Conservation (phyloP, 2,888 invertebrate genomes). For the Leucoma salicis region DNA sequence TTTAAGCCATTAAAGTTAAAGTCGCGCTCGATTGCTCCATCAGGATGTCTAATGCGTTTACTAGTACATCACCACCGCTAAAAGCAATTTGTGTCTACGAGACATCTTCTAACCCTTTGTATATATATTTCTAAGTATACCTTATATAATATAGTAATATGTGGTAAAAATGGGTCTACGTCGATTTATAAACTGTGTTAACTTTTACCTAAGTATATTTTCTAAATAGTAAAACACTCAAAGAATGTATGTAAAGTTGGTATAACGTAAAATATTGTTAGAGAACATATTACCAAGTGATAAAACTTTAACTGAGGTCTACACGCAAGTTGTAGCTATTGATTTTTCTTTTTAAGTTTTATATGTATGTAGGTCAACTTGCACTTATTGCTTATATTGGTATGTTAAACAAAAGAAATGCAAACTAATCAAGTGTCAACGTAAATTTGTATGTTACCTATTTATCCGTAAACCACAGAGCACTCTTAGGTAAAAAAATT, state of each 20-base stretch:
- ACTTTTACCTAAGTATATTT: background rate
- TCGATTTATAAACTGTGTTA: background rate
- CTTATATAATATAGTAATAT: background rate
- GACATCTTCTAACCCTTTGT: slow-evolving; percentile 46
- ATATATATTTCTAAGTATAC: slow-evolving; percentile 16
- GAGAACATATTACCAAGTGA: slow-evolving; percentile 4
- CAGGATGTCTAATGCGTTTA: slow-evolving; percentile 57
- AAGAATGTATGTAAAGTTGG: background rate
- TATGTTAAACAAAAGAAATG: too few relatives aligned
- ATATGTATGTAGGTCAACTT: too few relatives aligned
- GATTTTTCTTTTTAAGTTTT: background rate
- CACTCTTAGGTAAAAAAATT: too few relatives aligned
- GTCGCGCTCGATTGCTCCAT: slow-evolving; percentile 62
- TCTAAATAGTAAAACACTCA: slow-evolving; percentile 6
- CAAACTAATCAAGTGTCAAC: too few relatives aligned
- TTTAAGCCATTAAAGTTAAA: slow-evolving; percentile 59
- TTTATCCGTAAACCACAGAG: too few relatives aligned
- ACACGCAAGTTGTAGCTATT: slow-evolving; percentile 4
- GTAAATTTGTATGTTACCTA: too few relatives aligned
- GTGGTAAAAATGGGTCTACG: background rate
- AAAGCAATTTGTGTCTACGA: slow-evolving; percentile 59
- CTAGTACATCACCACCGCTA: slow-evolving; percentile 54
- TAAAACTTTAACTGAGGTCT: slow-evolving; percentile 6
- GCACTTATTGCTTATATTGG: too few relatives aligned
- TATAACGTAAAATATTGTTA: slow-evolving; percentile 5